Percentiles rank a stretch among this genome's conserved stretches.
These are phyloP conservation scores for Bradypodion pumilum DNA, from an alignment of 2,797 vertebrate species.

Conservation along the genomic window DNA sequence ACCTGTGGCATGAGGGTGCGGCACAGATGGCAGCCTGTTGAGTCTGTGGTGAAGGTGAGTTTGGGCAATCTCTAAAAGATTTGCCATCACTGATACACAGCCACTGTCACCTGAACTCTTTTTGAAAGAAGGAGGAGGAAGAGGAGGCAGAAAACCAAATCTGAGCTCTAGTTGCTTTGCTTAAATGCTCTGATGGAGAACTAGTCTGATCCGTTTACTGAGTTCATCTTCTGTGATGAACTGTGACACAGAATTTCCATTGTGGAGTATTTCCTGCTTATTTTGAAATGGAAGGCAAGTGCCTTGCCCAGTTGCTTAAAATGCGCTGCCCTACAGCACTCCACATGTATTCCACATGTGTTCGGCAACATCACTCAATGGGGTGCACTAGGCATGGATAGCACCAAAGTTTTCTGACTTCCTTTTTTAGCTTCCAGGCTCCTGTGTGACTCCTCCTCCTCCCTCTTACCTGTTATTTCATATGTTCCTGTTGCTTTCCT, in stretches of 20 bases:
- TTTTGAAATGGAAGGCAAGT: not conserved
- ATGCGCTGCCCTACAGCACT: not conserved
- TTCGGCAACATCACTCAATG: not conserved
- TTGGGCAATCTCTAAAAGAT: too few relatives aligned
- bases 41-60: too few relatives aligned
- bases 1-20: too few relatives aligned
- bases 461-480: not conserved
- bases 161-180: not conserved
- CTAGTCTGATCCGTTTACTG: not conserved
- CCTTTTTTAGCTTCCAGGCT: not conserved
- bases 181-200: conserved; percentile 5
- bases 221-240: not conserved
- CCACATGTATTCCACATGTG: not conserved
- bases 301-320: not conserved
- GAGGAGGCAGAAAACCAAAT: not conserved
- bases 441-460: not conserved
- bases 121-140: not conserved
- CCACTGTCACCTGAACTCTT: conserved; percentile 1
- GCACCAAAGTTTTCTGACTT: not conserved
- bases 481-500: not conserved
- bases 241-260: not conserved
- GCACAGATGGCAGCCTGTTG: too few relatives aligned
- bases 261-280: not conserved
- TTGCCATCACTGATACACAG: too few relatives aligned
- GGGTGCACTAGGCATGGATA: not conserved